Evolutionary conservation across 92 coral and sea anemone genomes (phyloP), one percentile per base, ranked within the genome.

Genomic region (Hydrozoanthus gracilis): DNA sequence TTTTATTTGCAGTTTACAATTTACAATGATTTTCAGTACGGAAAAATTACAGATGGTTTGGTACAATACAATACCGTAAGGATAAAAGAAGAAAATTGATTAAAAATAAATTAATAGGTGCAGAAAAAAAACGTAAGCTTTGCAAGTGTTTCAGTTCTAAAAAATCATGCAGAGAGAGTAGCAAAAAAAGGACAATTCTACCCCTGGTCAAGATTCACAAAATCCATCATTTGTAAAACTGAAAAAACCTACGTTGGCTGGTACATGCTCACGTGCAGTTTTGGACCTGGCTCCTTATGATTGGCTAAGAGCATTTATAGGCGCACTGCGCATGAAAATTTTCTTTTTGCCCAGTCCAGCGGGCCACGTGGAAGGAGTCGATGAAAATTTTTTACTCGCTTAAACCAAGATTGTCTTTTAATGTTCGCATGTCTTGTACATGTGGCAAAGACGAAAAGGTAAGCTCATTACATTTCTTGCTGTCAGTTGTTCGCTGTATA

Each of bases 311-410:
- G 68, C 68, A 62, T 62, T 62, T 62, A 62, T 62, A 62, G 68
- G 68, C 68, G 68, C 20, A 62, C 68, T 62, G 20, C 20, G 68
- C 68, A 62, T 62, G 68, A 62, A 62, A 62, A 62, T 62, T 62
- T 62, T 14, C 68, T 62, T 62, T 62, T 62, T 62, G 68, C 68
- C 68, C 68, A 62, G 68, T 62, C 68, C 68, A 62, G 68, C 68
- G 20, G 68, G 68, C 68, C 68, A 62, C 68, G 68, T 62, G 68
- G 68, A 62, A 62, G 68, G 68, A 62, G 68, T 62, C 68, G 68
- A 62, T 62, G 68, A 62, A 62, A 62, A 62, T 27, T 62, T 62
- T 62, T 62, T 62, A 62, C 68, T 62, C 68, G 68, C 68, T 62
- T 62, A 14, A 62, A 62, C 68, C 68, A 12, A 62, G 16, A 0